These are phyloP conservation scores for Pelobates cultripes DNA, from an alignment of 2,797 vertebrate species.

Conservation along the genomic window DNA sequence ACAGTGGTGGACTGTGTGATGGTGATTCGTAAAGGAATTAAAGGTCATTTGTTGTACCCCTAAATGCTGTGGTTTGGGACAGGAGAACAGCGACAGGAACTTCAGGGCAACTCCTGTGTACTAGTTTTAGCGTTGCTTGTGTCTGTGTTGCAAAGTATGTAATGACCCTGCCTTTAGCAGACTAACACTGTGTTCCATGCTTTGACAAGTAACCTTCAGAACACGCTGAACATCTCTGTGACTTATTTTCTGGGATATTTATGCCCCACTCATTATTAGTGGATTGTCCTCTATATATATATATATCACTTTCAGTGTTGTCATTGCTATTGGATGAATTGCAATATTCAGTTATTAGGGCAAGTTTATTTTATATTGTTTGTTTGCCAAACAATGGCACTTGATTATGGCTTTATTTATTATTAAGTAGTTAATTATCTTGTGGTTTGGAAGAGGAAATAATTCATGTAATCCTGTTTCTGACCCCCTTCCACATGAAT, in stretches of 20 bases:
- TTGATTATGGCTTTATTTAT: too few species aligned
- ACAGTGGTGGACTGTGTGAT: too few species aligned
- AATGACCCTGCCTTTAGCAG: not conserved
- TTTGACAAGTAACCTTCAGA: not conserved
- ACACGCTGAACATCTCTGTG: too few species aligned
- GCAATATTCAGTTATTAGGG: too few species aligned
- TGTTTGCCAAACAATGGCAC: too few species aligned
- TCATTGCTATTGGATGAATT: too few species aligned
- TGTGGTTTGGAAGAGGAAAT: slow-evolving; percentile 33
- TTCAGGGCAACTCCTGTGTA: not conserved
- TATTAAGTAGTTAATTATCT: slow-evolving; percentile 31
- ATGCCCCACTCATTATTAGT: not conserved
- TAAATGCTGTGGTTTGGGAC: too few species aligned
- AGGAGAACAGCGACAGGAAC: not conserved
- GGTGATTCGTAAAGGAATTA: not conserved
- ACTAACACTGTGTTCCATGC: not conserved
- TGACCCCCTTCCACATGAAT: slow-evolving; percentile 54
- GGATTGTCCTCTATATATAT: not conserved
- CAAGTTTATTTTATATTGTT: too few species aligned
- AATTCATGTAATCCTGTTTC: slow-evolving; percentile 47
- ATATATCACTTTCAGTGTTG: too few species aligned
- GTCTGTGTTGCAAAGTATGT: not conserved
- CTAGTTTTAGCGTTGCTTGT: not conserved
- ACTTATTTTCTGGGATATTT: not conserved
- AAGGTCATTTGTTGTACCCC: too few species aligned